A percentile compares a stretch with the other conserved stretches of the same genome.
Evolutionary conservation across 1,140 invertebrate species (phyloP).

Genomic region (Drosophila elegans): DNA sequence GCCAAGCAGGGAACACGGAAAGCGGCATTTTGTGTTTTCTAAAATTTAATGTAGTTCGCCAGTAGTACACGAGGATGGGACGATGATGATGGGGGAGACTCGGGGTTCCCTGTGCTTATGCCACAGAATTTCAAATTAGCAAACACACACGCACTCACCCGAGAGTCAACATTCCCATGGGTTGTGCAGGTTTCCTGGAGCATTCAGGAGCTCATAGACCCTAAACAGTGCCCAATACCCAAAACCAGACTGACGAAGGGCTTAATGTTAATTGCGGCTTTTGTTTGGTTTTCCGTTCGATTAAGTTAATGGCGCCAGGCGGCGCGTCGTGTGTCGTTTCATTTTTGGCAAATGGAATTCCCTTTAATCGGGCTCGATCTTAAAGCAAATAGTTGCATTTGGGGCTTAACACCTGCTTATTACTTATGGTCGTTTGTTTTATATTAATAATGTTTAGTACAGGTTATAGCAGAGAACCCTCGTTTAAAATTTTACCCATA

Average conservation of each 20-base stretch:
- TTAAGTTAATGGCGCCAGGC: slow-evolving; percentile 63
- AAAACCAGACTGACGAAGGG: slow-evolving; percentile 37
- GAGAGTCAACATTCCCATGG: slow-evolving; percentile 33
- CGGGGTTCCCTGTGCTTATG: slow-evolving; percentile 38
- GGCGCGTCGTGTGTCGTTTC: slow-evolving; percentile 19
- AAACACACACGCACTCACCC: slow-evolving; percentile 35
- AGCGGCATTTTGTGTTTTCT: slow-evolving; percentile 78
- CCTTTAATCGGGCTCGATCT: slow-evolving; percentile 18
- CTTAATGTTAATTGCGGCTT: slow-evolving; percentile 72
- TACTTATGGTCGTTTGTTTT: no score
- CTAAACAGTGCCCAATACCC: slow-evolving; percentile 6
- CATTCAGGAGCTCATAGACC: background rate
- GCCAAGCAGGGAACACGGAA: slow-evolving; percentile 45
- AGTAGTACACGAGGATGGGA: background rate
- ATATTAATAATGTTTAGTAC: background rate
- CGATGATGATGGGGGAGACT: background rate
- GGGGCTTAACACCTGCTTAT: slow-evolving; percentile 24
- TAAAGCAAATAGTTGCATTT: slow-evolving; percentile 1
- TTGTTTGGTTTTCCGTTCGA: slow-evolving; percentile 75
- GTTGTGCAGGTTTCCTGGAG: slow-evolving; percentile 35
- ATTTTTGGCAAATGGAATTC: slow-evolving; percentile 40
- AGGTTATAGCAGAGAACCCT: background rate
- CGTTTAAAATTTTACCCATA: no score
- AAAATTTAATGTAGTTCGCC: slow-evolving; percentile 68
- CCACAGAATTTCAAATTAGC: slow-evolving; percentile 60